phyloP scores from a whole-genome alignment of 2,113 vertebrate species.

The Ceyx margarethae region DNA sequence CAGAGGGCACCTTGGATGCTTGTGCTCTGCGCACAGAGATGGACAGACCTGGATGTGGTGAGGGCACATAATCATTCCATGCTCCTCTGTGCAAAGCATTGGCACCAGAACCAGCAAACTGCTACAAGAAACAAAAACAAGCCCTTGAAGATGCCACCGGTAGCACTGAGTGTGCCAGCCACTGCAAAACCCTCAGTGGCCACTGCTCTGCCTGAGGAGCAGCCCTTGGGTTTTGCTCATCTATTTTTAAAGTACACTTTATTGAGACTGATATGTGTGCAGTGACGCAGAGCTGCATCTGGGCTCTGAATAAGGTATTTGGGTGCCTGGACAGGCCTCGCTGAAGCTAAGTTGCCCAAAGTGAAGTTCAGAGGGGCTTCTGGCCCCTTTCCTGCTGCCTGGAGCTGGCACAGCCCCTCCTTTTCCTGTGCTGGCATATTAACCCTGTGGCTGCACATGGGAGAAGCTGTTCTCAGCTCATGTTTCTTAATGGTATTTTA shows the following conservation, averaged over 20 bases:
- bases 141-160: accelerated
- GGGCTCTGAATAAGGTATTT: neutral
- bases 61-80: neutral
- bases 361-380: neutral
- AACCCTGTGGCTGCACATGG: neutral
- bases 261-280: neutral
- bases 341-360: neutral
- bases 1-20: neutral
- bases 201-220: neutral
- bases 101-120: neutral
- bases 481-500: neutral
- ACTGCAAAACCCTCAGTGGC: neutral
- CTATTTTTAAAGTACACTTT: neutral
- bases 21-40: accelerated
- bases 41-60: neutral
- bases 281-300: neutral
- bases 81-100: accelerated
- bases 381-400: neutral
- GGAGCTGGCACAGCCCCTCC: neutral
- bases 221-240: neutral
- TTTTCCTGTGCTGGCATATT: neutral
- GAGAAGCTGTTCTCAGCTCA: neutral
- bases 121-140: neutral
- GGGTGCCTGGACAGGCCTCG: neutral
- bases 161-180: neutral